Percentiles rank a stretch among this genome's conserved stretches.
phyloP scores from a whole-genome alignment of 2,888 invertebrate species.

The Brenthis daphne region DNA sequence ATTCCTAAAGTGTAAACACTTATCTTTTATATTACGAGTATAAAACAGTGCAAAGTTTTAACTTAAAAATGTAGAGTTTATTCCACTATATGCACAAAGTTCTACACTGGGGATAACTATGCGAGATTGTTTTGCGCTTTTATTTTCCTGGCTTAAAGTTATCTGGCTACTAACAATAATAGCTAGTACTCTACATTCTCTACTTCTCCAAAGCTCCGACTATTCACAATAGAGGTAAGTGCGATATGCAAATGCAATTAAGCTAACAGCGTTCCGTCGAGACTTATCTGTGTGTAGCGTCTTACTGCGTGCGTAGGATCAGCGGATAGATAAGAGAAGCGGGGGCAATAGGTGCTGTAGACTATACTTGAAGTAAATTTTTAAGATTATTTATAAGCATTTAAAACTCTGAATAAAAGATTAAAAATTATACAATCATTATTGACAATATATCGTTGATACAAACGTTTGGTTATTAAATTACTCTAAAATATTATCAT shows the following conservation, averaged over 20 bases:
- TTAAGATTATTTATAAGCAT: not conserved
- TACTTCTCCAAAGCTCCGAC: constrained; percentile 39
- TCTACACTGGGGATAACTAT: constrained; percentile 12
- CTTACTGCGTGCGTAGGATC: constrained; percentile 37
- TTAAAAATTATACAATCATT: too few relatives aligned
- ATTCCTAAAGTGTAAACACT: not conserved
- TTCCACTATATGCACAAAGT: constrained; percentile 4
- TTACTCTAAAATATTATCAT: too few relatives aligned
- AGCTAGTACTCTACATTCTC: constrained; percentile 40
- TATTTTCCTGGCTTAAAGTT: constrained; percentile 28
- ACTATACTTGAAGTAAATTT: not conserved
- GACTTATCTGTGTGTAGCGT: constrained; percentile 45
- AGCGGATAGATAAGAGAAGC: constrained; percentile 26
- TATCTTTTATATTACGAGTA: not conserved
- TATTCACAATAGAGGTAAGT: constrained; percentile 36
- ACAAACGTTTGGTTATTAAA: too few relatives aligned
- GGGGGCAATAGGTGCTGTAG: not conserved
- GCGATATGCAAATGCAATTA: constrained; percentile 77
- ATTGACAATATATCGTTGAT: too few relatives aligned
- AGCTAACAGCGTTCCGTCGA: constrained; percentile 60
- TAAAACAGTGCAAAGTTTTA: constrained; percentile 1
- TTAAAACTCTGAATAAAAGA: too few relatives aligned
- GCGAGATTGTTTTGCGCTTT: constrained; percentile 3
- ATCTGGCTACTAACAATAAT: constrained; percentile 40
- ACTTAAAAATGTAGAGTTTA: constrained; percentile 1